Conservation (phyloP, 2,888 invertebrate species). For the Podotricha telesiphe region DNA sequence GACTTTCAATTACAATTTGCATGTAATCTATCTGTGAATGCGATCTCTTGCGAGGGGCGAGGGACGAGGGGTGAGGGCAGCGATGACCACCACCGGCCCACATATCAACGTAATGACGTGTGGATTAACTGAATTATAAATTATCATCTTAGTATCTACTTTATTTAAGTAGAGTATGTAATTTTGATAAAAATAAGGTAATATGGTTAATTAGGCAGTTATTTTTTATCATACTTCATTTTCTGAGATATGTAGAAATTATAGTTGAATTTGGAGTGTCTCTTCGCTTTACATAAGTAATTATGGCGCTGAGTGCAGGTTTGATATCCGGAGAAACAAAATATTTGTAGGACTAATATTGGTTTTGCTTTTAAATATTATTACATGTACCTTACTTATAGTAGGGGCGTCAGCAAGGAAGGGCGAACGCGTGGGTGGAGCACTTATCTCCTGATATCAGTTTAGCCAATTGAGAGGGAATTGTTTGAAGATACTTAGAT, state of each 20-base stretch:
- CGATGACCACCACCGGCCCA: constrained; percentile 26
- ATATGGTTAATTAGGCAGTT: neutral
- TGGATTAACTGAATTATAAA: constrained; percentile 12
- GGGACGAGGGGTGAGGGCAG: neutral
- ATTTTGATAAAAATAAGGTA: neutral
- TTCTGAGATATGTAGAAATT: too few species aligned
- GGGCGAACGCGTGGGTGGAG: constrained; percentile 33
- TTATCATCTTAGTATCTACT: neutral
- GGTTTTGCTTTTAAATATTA: neutral
- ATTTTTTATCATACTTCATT: too few species aligned
- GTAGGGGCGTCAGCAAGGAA: constrained; percentile 33
- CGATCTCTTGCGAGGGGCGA: constrained; percentile 21
- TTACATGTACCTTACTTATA: neutral
- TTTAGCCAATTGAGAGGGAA: constrained; percentile 32
- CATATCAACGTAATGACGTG: constrained; percentile 36
- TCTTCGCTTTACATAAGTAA: too few species aligned
- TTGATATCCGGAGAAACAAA: neutral
- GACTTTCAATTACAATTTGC: constrained; percentile 32
- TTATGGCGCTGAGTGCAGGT: neutral
- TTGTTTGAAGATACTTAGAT: constrained; percentile 12
- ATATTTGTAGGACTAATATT: neutral
- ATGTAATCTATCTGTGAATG: constrained; percentile 28
- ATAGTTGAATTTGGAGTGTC: too few species aligned
- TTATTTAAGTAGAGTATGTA: neutral
- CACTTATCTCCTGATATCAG: constrained; percentile 13